These are phyloP conservation scores for Bombycilla garrulus DNA, from an alignment of 2,113 vertebrate species.

Conservation along the genomic window DNA sequence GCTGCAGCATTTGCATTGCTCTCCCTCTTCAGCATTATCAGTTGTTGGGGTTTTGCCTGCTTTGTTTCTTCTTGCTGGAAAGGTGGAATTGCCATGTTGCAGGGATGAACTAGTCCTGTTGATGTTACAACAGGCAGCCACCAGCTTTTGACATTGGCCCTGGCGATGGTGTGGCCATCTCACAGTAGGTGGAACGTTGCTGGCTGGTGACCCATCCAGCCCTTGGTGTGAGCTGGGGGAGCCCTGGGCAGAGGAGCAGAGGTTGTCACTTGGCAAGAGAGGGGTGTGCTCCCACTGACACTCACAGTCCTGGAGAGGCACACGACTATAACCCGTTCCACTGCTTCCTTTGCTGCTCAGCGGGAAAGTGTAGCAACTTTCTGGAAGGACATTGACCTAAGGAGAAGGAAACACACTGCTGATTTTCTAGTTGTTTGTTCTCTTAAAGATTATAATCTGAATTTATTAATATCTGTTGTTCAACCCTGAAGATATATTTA, in stretches of 20 bases:
- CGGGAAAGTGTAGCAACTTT: not conserved
- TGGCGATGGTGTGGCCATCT: not conserved
- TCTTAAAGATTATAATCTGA: not conserved
- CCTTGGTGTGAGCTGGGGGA: not conserved
- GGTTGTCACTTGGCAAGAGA: not conserved
- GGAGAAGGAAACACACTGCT: not conserved
- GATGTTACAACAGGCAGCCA: not conserved
- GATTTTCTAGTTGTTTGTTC: not conserved
- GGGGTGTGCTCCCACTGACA: fast-evolving
- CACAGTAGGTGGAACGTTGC: not conserved
- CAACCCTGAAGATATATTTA: not conserved
- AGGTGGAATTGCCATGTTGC: not conserved
- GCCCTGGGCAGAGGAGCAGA: not conserved
- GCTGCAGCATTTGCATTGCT: not conserved
- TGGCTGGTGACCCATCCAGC: not conserved
- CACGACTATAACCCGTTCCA: fast-evolving
- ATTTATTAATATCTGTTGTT: not conserved
- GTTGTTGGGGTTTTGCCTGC: not conserved
- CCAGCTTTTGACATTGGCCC: not conserved
- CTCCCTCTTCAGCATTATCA: not conserved
- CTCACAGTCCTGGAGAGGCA: not conserved
- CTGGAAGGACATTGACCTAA: not conserved
- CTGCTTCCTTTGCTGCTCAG: not conserved
- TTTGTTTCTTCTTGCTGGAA: not conserved
- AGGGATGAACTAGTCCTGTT: not conserved